Conservation (phyloP, 2,888 invertebrate species). For the Calameuta filiformis region DNA sequence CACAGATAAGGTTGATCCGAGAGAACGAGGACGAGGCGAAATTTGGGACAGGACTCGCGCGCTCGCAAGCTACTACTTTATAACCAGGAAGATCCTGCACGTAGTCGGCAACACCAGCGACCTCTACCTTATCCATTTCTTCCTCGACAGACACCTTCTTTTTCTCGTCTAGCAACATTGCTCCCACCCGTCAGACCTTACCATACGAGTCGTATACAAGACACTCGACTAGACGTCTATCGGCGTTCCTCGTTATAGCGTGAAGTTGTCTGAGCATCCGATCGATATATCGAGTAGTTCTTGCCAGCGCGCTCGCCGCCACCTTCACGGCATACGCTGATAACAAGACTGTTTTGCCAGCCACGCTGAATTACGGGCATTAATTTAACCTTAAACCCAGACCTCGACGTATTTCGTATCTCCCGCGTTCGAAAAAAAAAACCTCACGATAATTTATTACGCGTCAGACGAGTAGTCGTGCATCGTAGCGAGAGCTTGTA, state of each 20-base stretch:
- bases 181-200: background rate
- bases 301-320: conserved; percentile 39
- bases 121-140: conserved; percentile 11
- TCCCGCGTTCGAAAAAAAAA: conserved; percentile 15
- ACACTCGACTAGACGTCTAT: background rate
- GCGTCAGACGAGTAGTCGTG: background rate
- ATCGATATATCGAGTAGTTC: conserved; percentile 60
- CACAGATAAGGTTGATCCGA: background rate
- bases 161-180: conserved; percentile 11
- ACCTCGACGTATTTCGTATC: conserved; percentile 4
- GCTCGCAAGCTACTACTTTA: background rate
- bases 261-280: conserved; percentile 30
- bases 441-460: conserved; percentile 18
- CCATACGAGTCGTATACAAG: background rate
- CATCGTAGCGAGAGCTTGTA: background rate
- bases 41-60: background rate
- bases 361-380: conserved; percentile 42
- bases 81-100: background rate
- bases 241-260: background rate
- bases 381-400: conserved; percentile 38
- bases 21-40: background rate
- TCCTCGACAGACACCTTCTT: conserved; percentile 15
- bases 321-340: conserved; percentile 57
- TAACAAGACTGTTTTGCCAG: conserved; percentile 54
- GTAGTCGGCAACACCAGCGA: background rate